phyloP scores from a whole-genome alignment of 2,888 invertebrate species.

The Parthenolecanium corni region DNA sequence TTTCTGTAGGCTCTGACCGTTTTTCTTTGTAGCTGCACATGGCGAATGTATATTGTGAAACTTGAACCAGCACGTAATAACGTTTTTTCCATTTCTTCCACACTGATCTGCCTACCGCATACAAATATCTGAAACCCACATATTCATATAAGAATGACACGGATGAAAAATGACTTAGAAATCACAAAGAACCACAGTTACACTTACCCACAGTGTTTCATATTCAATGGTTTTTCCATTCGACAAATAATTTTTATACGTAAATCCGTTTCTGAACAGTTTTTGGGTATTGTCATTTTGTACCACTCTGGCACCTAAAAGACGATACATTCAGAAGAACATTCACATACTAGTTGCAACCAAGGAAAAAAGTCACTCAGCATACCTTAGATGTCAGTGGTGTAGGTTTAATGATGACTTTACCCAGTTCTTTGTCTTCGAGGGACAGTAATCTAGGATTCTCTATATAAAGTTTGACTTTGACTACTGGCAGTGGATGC shows the following conservation, averaged over 20 bases:
- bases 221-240: constrained; percentile 97
- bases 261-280: constrained; percentile 87
- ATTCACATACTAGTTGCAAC: constrained; percentile 24
- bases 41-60: constrained; percentile 98
- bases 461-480: constrained; percentile 95
- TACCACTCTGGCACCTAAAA: constrained; percentile 89
- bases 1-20: constrained; percentile 97
- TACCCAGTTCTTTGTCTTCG: constrained; percentile 96
- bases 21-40: constrained; percentile 99
- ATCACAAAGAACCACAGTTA: too few relatives aligned
- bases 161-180: background rate
- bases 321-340: background rate
- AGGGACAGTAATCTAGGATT: constrained; percentile 94
- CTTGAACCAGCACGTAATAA: constrained; percentile 96
- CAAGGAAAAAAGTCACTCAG: too few relatives aligned
- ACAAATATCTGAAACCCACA: constrained; percentile 58
- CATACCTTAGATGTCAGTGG: constrained; percentile 75
- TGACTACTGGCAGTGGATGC: constrained; percentile 91
- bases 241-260: constrained; percentile 94
- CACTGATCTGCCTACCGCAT: constrained; percentile 87
- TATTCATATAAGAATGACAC: background rate
- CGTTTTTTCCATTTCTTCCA: constrained; percentile 99
- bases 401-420: constrained; percentile 76
- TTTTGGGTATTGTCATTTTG: constrained; percentile 91
- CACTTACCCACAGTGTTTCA: constrained; percentile 92